phyloP scores from a whole-genome alignment of 2,113 vertebrate species.

The Gasterosteus aculeatus region DNA sequence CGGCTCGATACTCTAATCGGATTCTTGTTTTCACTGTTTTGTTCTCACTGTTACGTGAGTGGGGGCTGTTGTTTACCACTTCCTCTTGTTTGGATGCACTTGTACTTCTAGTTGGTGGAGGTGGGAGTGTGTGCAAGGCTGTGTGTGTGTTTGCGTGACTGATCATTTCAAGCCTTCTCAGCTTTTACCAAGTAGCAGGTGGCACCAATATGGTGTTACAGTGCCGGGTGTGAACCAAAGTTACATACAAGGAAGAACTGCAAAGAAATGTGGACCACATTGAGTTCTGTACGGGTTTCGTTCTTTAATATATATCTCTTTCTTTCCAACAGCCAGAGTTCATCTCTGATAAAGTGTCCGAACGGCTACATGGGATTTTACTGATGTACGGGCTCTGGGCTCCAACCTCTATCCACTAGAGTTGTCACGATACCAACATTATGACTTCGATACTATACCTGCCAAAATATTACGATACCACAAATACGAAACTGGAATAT shows the following conservation, averaged over 20 bases:
- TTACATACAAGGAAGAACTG: neutral
- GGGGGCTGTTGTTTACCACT: conserved; percentile 50
- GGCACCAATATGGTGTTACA: conserved; percentile 39
- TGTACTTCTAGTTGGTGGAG: conserved; percentile 14
- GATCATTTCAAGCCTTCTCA: conserved; percentile 44
- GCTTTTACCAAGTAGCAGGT: conserved; percentile 51
- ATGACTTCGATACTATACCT: no score
- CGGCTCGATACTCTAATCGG: conserved; percentile 57
- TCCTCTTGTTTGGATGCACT: conserved; percentile 27
- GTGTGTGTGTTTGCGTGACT: conserved; percentile 48
- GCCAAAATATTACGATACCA: no score
- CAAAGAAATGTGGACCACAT: neutral
- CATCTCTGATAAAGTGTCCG: neutral
- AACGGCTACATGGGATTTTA: neutral
- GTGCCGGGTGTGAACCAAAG: conserved; percentile 1
- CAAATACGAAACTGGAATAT: no score
- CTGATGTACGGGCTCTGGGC: neutral
- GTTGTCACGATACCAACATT: no score
- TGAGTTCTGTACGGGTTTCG: neutral
- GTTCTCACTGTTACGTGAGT: conserved; percentile 37
- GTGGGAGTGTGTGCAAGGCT: conserved; percentile 11
- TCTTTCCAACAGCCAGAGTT: neutral
- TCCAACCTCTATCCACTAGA: neutral
- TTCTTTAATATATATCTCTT: neutral
- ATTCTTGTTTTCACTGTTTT: conserved; percentile 58